Evolutionary conservation across 2,797 vertebrate genomes (phyloP), one percentile per base, ranked within the genome.

Genomic region (Crocidura indochinensis): DNA sequence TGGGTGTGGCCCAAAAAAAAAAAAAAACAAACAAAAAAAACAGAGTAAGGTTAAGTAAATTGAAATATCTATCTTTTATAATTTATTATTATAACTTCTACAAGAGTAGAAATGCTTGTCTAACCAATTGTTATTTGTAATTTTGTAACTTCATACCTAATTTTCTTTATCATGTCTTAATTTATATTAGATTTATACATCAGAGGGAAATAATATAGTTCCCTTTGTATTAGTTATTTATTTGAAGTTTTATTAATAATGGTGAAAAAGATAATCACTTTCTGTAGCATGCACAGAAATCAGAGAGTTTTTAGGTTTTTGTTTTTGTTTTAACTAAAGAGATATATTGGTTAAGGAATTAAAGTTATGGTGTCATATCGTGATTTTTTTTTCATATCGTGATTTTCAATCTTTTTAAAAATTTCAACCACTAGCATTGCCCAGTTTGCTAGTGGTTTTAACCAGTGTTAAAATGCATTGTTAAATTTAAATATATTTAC

Each of bases 181-280:
- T 86, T 62, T 77, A 44, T 74, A 29, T 69, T 92, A 81, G 46
- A 2, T 22, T 65, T 7, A 60, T n/a, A 12, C 2, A 76, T 3
- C 24, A 80, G 77, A 38, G 49, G 65, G 77, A 71, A 68, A 31
- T 51, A 68, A n/a, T 51, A 2, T 31, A 72, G 81, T 91, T 92
- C 8, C 24, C 14, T 84, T 84, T 79, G 49, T 91, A 62, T 26
- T 88, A 53, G 27, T 53, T 51, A 80, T n/a, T 86, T 69, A 46
- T 38, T 83, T 91, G 19, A 20, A 81, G 22, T 87, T 88, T 87
- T 87, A 15, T 79, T 92, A 84, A 24, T 26, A 38, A 14, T 71
- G 27, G n/a, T 92, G 64, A 84, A 72, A 86, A 81, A 87, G 53
- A 10, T 51, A 51, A n/a, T 56, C 56, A 20, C 5, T 53, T 84